These are phyloP conservation scores for Eremobia ochroleuca DNA, from an alignment of 2,888 invertebrate genomes.

Conservation along the genomic window DNA sequence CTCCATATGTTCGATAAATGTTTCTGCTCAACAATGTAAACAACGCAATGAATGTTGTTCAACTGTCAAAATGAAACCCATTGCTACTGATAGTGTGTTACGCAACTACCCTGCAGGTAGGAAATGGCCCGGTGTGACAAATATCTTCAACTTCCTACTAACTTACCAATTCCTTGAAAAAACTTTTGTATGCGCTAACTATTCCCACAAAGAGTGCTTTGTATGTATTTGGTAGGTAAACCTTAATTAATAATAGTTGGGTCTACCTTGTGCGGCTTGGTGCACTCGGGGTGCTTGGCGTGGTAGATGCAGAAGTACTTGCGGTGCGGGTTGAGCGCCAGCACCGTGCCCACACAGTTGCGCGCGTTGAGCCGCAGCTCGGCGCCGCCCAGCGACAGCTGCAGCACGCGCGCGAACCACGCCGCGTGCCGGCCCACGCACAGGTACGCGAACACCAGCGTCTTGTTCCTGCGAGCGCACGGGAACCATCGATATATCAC, in stretches of 20 bases:
- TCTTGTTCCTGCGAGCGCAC: constrained; percentile 94
- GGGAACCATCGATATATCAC: neutral
- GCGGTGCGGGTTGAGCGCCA: constrained; percentile 98
- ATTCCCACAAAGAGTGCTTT: no score
- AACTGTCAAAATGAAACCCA: no score
- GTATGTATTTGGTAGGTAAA: no score
- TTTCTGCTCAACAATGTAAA: no score
- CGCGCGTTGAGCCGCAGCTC: constrained; percentile 98
- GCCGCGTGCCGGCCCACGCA: constrained; percentile 97
- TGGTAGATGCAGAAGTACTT: constrained; percentile 99
- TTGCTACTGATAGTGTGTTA: no score
- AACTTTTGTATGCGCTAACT: neutral
- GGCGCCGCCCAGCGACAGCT: constrained; percentile 96
- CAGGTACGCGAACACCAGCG: constrained; percentile 98
- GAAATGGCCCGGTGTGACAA: neutral
- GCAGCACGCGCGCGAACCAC: constrained; percentile 98
- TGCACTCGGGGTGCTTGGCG: constrained; percentile 97
- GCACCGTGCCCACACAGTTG: constrained; percentile 99
- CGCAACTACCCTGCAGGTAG: no score
- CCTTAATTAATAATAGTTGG: neutral
- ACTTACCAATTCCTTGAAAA: neutral
- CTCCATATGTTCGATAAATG: no score
- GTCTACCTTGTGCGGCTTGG: constrained; percentile 92
- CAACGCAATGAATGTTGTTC: no score
- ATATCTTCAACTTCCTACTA: neutral